A percentile compares a stretch with the other conserved stretches of the same genome.
phyloP scores from a whole-genome alignment of 2,797 vertebrate species.

The Acestrorhynchus altus region DNA sequence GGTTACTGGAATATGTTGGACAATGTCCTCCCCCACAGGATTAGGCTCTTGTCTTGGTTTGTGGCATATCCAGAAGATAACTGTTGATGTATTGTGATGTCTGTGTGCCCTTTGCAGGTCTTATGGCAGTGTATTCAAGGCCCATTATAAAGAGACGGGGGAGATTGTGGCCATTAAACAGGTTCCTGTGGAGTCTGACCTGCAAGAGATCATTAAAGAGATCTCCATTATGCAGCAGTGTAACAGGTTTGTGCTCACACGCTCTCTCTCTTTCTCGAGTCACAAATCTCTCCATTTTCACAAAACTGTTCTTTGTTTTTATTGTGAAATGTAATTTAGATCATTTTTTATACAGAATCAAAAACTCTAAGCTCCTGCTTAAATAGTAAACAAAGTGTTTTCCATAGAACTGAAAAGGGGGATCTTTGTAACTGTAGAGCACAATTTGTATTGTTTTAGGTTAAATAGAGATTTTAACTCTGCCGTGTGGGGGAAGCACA shows the following conservation, averaged over 20 bases:
- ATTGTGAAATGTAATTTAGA: not conserved
- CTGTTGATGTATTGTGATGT: not conserved
- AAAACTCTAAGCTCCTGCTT: too few species aligned
- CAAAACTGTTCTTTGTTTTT: too few species aligned
- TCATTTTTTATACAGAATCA: too few species aligned
- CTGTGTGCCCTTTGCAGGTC: constrained; percentile 77
- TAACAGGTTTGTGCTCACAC: constrained; percentile 82
- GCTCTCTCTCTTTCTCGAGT: not conserved
- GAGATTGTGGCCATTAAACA: constrained; percentile 97
- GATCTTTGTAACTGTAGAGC: too few species aligned
- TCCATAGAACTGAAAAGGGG: too few species aligned
- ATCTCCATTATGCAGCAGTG: constrained; percentile 98
- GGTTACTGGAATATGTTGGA: too few species aligned
- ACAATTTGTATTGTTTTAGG: too few species aligned
- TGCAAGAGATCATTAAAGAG: constrained; percentile 97
- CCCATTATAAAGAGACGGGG: constrained; percentile 92
- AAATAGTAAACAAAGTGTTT: too few species aligned
- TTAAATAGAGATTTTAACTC: too few species aligned
- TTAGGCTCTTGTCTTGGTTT: not conserved
- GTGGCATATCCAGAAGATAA: not conserved
- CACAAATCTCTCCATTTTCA: not conserved
- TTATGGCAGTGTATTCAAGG: constrained; percentile 95
- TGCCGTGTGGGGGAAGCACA: too few species aligned
- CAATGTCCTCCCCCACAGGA: not conserved
- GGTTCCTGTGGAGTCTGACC: constrained; percentile 94